Evolutionary conservation across 2,888 invertebrate genomes (phyloP), one percentile per base, ranked within the genome.

Genomic region (Eupeodes latifasciatus): DNA sequence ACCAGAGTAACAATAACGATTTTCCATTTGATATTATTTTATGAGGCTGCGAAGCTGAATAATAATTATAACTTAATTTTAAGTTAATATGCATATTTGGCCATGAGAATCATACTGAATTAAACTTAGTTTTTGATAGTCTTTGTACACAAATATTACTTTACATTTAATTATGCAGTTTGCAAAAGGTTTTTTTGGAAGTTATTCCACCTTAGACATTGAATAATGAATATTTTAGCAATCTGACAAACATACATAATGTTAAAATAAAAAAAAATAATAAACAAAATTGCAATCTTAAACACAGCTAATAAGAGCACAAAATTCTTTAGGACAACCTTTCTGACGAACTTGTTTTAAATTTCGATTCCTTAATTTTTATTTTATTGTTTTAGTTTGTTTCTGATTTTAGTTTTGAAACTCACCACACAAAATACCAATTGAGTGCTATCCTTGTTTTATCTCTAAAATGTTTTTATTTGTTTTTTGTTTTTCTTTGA

Each of bases 381-480:
- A 5, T 55, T 40, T 67, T 5, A 59, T 53, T 84, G 27, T 7
- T 81, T 71, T 40, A 16, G 44, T 78, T 19, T 27, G 34, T 47
- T 85, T 75, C 67, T 44, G 77, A 89, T 34, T 82, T 78, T 78
- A 47, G 76, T 90, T 80, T 77, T 78, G 64, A 82, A 92, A 93
- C 93, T 93, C 93, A 93, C 93, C 93, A 93, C 93, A 93, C 93
- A 93, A 93, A 93, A 93, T 93, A 91, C 90, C 88, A 69, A 88
- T 88, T 88, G 81, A 85, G 78, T 84, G 80, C 84, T 88, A 88
- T 85, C 66, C 71, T 88, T 78, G 40, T 84, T 27, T 87, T 87
- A 72, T 49, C 61, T 87, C 66, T 83, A 36, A 49, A 85, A 71
- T 40, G 66, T 55, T 77, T 62, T 75, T 55, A 61, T 66, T 84